Evolutionary conservation across 2,113 vertebrate species (phyloP).

Genomic region (Malurus elegans): DNA sequence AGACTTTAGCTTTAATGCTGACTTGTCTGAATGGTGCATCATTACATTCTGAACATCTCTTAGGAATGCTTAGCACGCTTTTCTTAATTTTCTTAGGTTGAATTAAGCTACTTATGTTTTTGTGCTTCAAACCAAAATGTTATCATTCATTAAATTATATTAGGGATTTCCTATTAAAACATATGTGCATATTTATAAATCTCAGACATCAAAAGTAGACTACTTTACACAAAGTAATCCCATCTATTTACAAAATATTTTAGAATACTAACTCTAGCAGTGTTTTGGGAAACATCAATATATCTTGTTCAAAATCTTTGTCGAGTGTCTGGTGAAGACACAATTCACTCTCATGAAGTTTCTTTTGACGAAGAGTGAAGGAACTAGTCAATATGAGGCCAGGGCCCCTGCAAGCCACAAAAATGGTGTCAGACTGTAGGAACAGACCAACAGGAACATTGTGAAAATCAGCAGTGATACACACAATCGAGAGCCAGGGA

Average conservation of each 20-base stretch:
- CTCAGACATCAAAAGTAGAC: background rate
- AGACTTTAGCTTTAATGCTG: background rate
- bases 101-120: constrained; percentile 2
- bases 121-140: background rate
- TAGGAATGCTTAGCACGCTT: background rate
- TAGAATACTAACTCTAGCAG: background rate
- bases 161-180: background rate
- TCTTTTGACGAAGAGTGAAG: background rate
- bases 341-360: background rate
- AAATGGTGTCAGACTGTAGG: background rate
- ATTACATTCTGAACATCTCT: background rate
- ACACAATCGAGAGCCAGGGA: fast-evolving
- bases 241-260: background rate
- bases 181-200: background rate
- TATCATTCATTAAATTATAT: background rate
- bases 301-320: background rate
- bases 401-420: background rate
- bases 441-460: background rate
- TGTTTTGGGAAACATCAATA: background rate
- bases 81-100: background rate
- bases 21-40: background rate
- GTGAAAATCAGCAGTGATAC: background rate
- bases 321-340: background rate
- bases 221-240: background rate
- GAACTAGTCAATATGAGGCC: background rate